Conservation (phyloP, 2,888 invertebrate species). For the Congeria kusceri region DNA sequence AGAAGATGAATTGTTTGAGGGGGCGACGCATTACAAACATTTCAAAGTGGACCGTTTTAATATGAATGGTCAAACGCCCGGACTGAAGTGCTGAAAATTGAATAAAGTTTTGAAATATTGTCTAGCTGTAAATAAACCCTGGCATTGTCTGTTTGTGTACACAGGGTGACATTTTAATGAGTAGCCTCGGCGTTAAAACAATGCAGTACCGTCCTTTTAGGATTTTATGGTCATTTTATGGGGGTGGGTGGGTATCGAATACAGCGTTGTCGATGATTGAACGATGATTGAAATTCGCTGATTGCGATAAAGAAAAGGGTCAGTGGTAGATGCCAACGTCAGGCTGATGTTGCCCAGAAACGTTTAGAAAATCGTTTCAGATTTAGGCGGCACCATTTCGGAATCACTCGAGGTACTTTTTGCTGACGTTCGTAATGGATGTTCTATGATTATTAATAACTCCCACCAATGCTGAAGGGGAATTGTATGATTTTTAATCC, state of each 20-base stretch:
- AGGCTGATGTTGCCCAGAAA: too few species aligned
- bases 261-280: background rate
- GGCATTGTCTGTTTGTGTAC: conserved; percentile 35
- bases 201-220: conserved; percentile 17
- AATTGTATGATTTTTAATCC: too few species aligned
- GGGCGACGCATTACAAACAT: too few species aligned
- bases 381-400: too few species aligned
- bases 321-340: too few species aligned
- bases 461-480: too few species aligned
- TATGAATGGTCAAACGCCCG: background rate
- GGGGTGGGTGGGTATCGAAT: background rate
- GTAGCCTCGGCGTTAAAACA: conserved; percentile 19
- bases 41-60: background rate
- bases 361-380: too few species aligned
- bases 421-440: too few species aligned
- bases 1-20: too few species aligned
- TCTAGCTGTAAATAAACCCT: conserved; percentile 30
- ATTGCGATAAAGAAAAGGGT: conserved; percentile 1
- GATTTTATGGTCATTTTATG: conserved; percentile 40
- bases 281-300: background rate
- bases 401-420: too few species aligned
- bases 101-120: conserved; percentile 4
- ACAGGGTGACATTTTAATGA: conserved; percentile 51
- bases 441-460: too few species aligned
- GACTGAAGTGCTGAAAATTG: background rate